Percentiles rank a stretch among this genome's conserved stretches.
These are phyloP conservation scores for Drosophila kurseongensis DNA, from an alignment of 1,140 invertebrate genomes.

Conservation along the genomic window DNA sequence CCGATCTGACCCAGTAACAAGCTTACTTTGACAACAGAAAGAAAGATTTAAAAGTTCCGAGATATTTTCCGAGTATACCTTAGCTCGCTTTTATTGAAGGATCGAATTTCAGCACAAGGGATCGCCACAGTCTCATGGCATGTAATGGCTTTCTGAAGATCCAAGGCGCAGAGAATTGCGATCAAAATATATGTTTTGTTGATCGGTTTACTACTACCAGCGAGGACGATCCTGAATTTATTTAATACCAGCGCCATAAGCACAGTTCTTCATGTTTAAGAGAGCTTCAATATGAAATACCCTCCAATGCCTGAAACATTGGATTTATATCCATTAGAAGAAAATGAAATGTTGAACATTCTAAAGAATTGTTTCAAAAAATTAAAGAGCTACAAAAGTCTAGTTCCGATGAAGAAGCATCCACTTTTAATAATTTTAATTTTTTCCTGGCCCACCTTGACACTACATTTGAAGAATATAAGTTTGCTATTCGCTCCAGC, in stretches of 20 bases:
- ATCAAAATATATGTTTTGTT: background rate
- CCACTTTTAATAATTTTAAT: background rate
- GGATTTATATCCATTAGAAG: background rate
- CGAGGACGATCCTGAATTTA: background rate
- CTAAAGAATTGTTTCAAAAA: too few species aligned
- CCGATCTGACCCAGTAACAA: background rate
- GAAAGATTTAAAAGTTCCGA: background rate
- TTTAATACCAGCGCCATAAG: background rate
- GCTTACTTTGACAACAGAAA: too few species aligned
- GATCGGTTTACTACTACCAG: background rate
- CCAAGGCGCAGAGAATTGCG: background rate
- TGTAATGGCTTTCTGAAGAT: background rate
- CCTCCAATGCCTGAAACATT: background rate
- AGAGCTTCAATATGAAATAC: background rate
- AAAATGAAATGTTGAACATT: background rate
- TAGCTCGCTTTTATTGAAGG: background rate
- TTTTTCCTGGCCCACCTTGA: background rate
- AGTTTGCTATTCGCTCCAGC: background rate
- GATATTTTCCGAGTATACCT: too few species aligned
- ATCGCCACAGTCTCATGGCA: background rate
- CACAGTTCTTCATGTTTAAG: background rate
- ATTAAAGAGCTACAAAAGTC: too few species aligned
- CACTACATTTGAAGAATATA: background rate
- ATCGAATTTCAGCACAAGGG: background rate
- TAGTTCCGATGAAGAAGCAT: background rate